These are phyloP conservation scores for Matsumyia berberina DNA, from an alignment of 2,888 invertebrate species.

Conservation along the genomic window DNA sequence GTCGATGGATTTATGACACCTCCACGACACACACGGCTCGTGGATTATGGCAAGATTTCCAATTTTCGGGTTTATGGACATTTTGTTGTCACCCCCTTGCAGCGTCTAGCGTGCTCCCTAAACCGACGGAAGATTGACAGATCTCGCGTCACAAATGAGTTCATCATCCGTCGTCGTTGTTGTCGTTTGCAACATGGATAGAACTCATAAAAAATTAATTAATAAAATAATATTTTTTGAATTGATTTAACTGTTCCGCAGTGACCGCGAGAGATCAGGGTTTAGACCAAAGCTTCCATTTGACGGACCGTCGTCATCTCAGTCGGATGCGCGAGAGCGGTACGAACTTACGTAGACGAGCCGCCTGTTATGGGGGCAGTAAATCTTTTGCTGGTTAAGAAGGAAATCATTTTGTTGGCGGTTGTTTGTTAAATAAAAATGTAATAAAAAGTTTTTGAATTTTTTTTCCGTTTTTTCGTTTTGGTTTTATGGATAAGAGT, in stretches of 20 bases:
- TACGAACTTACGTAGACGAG: background rate
- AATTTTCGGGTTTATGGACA: conserved; percentile 35
- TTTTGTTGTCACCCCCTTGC: conserved; percentile 4
- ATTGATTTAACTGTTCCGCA: conserved; percentile 31
- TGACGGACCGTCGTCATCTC: conserved; percentile 24
- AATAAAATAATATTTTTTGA: conserved; percentile 17
- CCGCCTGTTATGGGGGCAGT: conserved; percentile 50
- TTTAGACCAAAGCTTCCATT: background rate
- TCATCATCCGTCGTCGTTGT: conserved; percentile 51
- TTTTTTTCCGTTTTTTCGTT: conserved; percentile 17
- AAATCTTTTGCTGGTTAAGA: conserved; percentile 64
- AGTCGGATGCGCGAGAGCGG: background rate
- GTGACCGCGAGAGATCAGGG: conserved; percentile 17
- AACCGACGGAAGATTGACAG: conserved; percentile 42
- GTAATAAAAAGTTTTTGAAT: conserved; percentile 41
- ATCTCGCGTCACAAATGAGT: conserved; percentile 69
- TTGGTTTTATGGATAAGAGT: conserved; percentile 40
- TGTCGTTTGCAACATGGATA: conserved; percentile 13
- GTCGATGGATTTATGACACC: conserved; percentile 57
- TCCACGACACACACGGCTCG: conserved; percentile 22
- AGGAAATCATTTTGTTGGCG: conserved; percentile 54
- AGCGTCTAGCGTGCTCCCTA: too few species aligned
- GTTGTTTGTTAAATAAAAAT: conserved; percentile 12
- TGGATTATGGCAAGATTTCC: conserved; percentile 37
- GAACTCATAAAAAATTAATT: conserved; percentile 49